Evolutionary conservation across 23 tunicate species (phyloP), one percentile per base, ranked within the genome.

Genomic region (Corella eumyota): DNA sequence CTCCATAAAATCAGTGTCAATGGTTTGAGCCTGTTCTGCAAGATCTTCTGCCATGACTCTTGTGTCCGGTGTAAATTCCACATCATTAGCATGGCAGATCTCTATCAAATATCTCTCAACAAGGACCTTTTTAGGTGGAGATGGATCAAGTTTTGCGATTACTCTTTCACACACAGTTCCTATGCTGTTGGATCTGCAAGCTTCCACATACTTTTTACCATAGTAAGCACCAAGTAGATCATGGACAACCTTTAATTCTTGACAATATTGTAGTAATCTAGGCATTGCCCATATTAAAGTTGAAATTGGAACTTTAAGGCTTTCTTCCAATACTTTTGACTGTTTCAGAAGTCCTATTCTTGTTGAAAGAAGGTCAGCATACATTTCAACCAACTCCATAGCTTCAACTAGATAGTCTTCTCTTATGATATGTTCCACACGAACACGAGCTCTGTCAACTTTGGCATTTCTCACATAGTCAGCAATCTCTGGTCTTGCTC

Each of bases 321-420:
- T 67, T 62, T 74, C 83, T 50, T 90, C 97, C n/a, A 90, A 31
- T 0, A 67, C 56, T 64, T 76, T 76, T 24, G 94, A 84, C 61
- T 64, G 69, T 34, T 60, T 73, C 92, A 82, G 36, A 33, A 73
- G 32, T 6, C 70, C 70, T 0, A 73, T 33, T 19, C 65, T 32
- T 13, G 45, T 45, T 37, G 70, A 35, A 6, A 90, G 50, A 0
- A 90, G 36, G 57, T 90, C 98, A 30, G 78, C 69, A 71, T 80
- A 90, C 98, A 90, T 90, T 65, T 90, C 98, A 19, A 75, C 82
- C 13, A 90, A 37, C 48, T 90, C 98, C 85, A 82, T 68, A 17
- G 92, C 98, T 75, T 90, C 98, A 24, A 90, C 98, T 17, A 80
- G 28, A 29, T 90, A 90, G 65, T 90, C 98, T 70, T 90, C 98